Evolutionary conservation across 2,888 invertebrate species (phyloP).

Genomic region (Blera fallax): DNA sequence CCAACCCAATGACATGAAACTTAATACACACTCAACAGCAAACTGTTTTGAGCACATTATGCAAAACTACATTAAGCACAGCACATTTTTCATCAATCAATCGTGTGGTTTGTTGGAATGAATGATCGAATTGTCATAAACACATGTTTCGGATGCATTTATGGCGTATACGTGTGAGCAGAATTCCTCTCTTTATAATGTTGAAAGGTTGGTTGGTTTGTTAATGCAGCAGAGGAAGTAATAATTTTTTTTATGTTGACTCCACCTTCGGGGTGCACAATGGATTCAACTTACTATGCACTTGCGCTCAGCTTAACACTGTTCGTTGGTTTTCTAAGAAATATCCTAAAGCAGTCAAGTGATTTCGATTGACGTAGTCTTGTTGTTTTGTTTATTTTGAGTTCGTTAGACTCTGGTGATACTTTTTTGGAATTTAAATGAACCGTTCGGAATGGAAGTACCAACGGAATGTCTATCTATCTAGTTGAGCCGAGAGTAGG

Average conservation of each 20-base stretch:
- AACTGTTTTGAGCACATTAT: conserved; percentile 6
- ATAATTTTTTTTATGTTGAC: neutral
- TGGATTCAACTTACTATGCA: conserved; percentile 34
- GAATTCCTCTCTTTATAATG: neutral
- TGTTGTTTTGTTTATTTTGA: conserved; percentile 4
- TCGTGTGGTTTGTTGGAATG: conserved; percentile 45
- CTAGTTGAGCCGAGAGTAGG: neutral
- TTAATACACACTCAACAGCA: neutral
- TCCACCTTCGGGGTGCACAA: conserved; percentile 38
- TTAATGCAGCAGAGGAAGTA: conserved; percentile 29
- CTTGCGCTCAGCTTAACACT: conserved; percentile 24
- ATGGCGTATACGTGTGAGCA: conserved; percentile 7
- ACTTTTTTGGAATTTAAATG: conserved; percentile 55
- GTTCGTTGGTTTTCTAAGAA: conserved; percentile 31
- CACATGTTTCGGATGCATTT: conserved; percentile 51
- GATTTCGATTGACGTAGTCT: conserved; percentile 5
- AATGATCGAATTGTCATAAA: conserved; percentile 63
- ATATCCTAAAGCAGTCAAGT: neutral
- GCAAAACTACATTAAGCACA: conserved; percentile 24
- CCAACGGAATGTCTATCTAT: conserved; percentile 1
- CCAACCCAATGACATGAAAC: conserved; percentile 23
- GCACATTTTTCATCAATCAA: conserved; percentile 61
- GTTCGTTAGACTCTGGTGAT: conserved; percentile 43
- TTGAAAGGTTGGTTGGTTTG: neutral
- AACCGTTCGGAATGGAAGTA: conserved; percentile 30